These are phyloP conservation scores for Felis chaus DNA, from an alignment of 2,113 vertebrate species.

Conservation along the genomic window DNA sequence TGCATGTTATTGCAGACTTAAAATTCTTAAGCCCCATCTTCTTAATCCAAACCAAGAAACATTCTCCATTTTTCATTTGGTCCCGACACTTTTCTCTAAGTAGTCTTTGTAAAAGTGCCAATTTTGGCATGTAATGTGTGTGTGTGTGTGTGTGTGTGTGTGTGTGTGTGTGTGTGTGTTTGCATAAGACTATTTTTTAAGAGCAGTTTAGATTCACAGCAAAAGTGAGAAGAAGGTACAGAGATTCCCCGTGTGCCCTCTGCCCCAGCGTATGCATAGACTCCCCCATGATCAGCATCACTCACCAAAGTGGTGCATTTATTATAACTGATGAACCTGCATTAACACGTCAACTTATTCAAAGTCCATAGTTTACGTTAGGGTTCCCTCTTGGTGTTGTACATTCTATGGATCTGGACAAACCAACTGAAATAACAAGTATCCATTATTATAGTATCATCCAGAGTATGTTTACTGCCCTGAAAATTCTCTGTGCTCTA, in stretches of 20 bases:
- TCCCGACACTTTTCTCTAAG: background rate
- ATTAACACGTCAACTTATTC: fast-evolving
- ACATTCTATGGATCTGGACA: background rate
- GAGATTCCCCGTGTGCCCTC: background rate
- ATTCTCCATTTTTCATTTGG: background rate
- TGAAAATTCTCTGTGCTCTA: background rate
- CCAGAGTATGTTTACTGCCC: background rate
- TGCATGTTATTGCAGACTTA: background rate
- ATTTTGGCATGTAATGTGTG: background rate
- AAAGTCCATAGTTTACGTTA: background rate
- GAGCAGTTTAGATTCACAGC: background rate
- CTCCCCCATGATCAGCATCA: background rate
- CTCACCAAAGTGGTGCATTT: background rate
- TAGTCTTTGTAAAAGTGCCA: background rate
- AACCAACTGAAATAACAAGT: background rate
- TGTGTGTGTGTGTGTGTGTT: background rate
- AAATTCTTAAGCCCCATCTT: background rate
- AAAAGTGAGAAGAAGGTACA: background rate
- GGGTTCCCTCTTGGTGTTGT: background rate
- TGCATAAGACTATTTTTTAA: background rate
- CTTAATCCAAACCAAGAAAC: background rate
- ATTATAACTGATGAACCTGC: background rate
- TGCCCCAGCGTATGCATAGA: background rate
- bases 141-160: background rate
- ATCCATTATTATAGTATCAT: background rate